Percentiles rank a stretch among this genome's conserved stretches.
phyloP scores from a whole-genome alignment of 2,113 vertebrate species.

The Chionomys nivalis region DNA sequence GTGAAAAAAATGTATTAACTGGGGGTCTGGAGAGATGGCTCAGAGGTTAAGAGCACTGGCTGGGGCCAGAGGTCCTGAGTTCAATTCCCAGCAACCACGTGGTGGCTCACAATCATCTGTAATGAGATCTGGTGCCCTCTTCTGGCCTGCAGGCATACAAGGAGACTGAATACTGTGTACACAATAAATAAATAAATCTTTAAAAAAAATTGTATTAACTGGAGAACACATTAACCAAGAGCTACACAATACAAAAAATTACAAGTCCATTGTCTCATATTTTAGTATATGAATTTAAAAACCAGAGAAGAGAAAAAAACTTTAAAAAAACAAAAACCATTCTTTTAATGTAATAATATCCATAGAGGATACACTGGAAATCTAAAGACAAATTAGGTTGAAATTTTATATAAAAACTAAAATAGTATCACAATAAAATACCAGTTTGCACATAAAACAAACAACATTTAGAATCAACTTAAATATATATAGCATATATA shows the following conservation, averaged over 20 bases:
- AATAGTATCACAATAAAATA: background rate
- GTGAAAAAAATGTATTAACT: background rate
- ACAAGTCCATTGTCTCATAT: background rate
- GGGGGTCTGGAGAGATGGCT: no score
- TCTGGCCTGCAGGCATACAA: no score
- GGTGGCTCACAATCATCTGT: no score
- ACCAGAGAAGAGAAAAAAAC: background rate
- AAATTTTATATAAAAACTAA: slow-evolving; percentile 27
- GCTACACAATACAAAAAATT: background rate
- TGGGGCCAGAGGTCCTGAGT: no score
- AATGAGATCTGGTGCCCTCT: no score
- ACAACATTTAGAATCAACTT: background rate
- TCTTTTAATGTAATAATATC: slow-evolving; percentile 1
- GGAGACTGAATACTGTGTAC: no score
- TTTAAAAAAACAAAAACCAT: slow-evolving; percentile 11
- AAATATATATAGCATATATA: no score
- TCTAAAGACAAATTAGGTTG: slow-evolving; percentile 15
- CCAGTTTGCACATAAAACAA: background rate
- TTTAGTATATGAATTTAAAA: slow-evolving; percentile 38
- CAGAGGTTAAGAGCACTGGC: no score
- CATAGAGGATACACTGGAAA: background rate
- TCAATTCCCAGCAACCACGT: no score
- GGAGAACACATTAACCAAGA: slow-evolving; percentile 43
- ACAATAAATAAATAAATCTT: no score
- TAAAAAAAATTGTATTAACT: no score